Conservation (phyloP, 2,113 vertebrate genomes). For the Hiodon tergisus region DNA sequence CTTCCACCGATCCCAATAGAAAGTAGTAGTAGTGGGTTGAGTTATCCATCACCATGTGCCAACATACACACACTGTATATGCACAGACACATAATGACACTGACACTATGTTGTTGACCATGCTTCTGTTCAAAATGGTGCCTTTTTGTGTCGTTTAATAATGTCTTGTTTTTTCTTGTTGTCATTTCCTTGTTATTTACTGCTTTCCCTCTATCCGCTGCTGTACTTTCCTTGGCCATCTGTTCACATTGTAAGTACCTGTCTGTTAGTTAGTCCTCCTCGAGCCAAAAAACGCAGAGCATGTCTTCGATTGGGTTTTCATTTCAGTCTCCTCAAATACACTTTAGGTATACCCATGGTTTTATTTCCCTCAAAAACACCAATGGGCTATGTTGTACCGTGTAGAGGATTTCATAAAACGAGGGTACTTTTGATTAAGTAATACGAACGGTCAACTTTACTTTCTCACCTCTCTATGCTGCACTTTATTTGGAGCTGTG, state of each 20-base stretch:
- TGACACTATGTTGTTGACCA: too few species aligned
- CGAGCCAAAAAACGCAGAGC: too few species aligned
- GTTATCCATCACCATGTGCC: too few species aligned
- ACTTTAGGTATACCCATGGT: not conserved
- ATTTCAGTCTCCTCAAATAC: too few species aligned
- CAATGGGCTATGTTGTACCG: not conserved
- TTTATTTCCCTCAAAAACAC: not conserved
- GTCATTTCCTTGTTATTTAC: not conserved
- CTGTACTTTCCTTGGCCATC: slow-evolving; percentile 12
- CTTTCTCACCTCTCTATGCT: not conserved
- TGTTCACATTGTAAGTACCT: slow-evolving; percentile 30
- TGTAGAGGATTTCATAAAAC: not conserved
- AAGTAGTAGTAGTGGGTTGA: too few species aligned
- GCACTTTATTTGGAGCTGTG: too few species aligned
- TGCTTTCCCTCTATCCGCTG: slow-evolving; percentile 2
- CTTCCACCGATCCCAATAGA: too few species aligned
- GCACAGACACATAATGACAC: too few species aligned
- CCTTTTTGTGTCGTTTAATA: not conserved
- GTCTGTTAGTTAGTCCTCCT: not conserved
- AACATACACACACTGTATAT: too few species aligned
- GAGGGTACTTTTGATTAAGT: not conserved
- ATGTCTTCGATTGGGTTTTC: too few species aligned
- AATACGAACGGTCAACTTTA: not conserved
- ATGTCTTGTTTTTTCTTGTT: slow-evolving; percentile 3
- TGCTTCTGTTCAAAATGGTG: too few species aligned